Evolutionary conservation across 2,888 invertebrate species (phyloP).

Genomic region (Pristionchus entomophagus): DNA sequence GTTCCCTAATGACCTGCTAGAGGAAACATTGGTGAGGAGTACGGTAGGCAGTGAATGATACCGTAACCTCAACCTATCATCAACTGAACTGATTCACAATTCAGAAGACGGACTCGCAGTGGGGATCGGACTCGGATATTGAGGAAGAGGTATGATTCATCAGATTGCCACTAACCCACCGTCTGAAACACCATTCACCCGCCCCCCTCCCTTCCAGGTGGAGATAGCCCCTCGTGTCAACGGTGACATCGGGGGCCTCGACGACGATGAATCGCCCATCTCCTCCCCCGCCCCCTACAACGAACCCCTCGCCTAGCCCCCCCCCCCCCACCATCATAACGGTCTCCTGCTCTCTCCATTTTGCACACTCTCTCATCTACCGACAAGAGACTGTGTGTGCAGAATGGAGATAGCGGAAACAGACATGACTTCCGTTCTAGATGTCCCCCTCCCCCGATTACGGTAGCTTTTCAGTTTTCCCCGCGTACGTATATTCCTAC

Average conservation of each 20-base stretch:
- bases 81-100: neutral
- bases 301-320: neutral
- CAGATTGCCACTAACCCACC: neutral
- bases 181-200: neutral
- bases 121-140: conserved; percentile 69
- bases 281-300: conserved; percentile 59
- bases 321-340: neutral
- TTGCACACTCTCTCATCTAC: neutral
- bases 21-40: conserved; percentile 43
- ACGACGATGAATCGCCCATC: conserved; percentile 55
- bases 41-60: neutral
- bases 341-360: neutral
- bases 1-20: conserved; percentile 66
- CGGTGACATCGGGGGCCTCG: conserved; percentile 55
- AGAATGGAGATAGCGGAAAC: too few species aligned
- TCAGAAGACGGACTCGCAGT: conserved; percentile 57
- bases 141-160: conserved; percentile 60
- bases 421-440: too few species aligned
- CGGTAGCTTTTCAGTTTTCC: neutral
- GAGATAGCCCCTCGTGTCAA: conserved; percentile 62
- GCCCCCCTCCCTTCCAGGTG: neutral
- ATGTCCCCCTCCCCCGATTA: neutral
- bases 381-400: too few species aligned
- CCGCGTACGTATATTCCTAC: neutral
- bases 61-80: neutral